Evolutionary conservation across 2,113 vertebrate species (phyloP), one percentile per base, ranked within the genome.

Genomic region (Edolisoma coerulescens): DNA sequence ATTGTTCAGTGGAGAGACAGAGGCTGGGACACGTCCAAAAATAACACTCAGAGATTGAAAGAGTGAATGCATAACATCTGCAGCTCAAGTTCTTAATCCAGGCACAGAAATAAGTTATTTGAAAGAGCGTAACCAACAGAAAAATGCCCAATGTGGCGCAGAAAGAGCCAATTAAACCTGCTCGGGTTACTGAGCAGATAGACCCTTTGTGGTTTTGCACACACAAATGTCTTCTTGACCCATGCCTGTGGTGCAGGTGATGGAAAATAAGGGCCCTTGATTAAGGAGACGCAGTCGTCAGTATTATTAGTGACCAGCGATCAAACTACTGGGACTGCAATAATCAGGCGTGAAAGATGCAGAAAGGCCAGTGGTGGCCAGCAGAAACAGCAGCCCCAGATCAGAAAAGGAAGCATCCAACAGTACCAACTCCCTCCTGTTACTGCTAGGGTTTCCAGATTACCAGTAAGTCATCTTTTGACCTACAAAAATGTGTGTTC

Each of bases 91-190:
- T 27, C 63, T 90, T 84, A 85, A 92, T 77, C 42, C 16, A 14
- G 63, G 67, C 57, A 76, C 23, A 71, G 45, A 95, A 90, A 85
- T 82, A 69, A 83, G 60, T 10, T 44, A 77, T 81, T 81, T 81
- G 33, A 85, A 64, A 64, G 57, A 35, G 20, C 0, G 0, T 11
- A 76, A 69, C 71, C 50, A 80, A 65, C 37, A 88, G 63, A 76
- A 94, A 83, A 90, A 57, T 2, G 33, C 16, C 7, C 0, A 0
- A 57, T 13, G 61, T 1, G 1, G 22, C 2, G 2, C 37, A 61
- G 61, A 65, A 69, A 65, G 67, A 80, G n/a, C 20, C 79, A 69
- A 80, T 90, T 86, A 92, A 88, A 92, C 2, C 5, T 21, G 50
- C 23, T 45, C n/a, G 69, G 75, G 83, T 69, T 94, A 77, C 63